Conservation (phyloP, 2,113 vertebrate species). For the Alligator sinensis region DNA sequence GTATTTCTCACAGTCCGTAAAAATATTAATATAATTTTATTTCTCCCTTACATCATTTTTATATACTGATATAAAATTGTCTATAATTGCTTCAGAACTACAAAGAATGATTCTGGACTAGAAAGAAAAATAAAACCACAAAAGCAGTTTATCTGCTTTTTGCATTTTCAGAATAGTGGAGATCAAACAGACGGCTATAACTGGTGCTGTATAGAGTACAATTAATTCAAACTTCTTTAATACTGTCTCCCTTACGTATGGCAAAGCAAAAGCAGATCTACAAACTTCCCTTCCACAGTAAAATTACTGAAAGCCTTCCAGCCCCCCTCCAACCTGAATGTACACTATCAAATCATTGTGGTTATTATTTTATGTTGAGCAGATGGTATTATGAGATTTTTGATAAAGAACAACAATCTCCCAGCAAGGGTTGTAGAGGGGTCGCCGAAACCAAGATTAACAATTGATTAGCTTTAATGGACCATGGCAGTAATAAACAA, state of each 20-base stretch:
- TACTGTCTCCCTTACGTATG: fast-evolving
- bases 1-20: constrained; percentile 25
- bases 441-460: constrained; percentile 81
- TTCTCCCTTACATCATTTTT: constrained; percentile 46
- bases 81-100: not conserved
- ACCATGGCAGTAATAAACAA: constrained; percentile 79
- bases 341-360: constrained; percentile 37
- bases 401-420: constrained; percentile 81
- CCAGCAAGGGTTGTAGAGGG: constrained; percentile 75
- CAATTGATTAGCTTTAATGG: constrained; percentile 89
- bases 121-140: constrained; percentile 5
- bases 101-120: not conserved
- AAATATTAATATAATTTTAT: constrained; percentile 59
- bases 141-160: not conserved
- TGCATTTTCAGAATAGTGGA: not conserved
- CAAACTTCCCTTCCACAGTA: constrained; percentile 39
- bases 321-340: not conserved
- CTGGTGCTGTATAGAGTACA: not conserved
- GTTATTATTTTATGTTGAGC: constrained; percentile 68
- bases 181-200: not conserved
- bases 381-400: constrained; percentile 75
- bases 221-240: constrained; percentile 15
- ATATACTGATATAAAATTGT: constrained; percentile 18
- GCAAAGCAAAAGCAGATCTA: constrained; percentile 26
- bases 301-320: not conserved